Conservation (phyloP, 2,113 vertebrate species). For the Aegotheles bennettii region DNA sequence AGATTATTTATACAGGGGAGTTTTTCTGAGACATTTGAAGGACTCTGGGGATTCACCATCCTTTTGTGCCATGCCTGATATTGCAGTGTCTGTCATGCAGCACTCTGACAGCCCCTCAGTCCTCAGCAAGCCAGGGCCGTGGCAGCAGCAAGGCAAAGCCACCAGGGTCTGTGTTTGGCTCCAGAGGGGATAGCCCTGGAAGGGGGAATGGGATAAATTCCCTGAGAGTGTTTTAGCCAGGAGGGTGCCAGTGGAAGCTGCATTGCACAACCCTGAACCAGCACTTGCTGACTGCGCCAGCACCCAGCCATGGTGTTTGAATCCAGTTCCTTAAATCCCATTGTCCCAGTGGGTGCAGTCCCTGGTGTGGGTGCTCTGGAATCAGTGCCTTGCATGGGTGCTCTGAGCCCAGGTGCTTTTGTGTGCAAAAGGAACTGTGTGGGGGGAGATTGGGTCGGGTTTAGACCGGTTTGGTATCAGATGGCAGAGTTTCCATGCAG, state of each 20-base stretch:
- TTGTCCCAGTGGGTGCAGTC: not conserved
- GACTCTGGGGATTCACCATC: not conserved
- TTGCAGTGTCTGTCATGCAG: not conserved
- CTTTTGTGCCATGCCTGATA: not conserved
- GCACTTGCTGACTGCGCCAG: fast-evolving
- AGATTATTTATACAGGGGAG: constrained; percentile 45
- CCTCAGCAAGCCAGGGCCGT: not conserved
- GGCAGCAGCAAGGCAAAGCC: not conserved
- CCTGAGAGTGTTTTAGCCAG: not conserved
- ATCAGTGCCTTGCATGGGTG: not conserved
- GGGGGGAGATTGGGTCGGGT: not conserved
- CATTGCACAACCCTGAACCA: not conserved
- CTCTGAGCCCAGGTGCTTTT: not conserved
- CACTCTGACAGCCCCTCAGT: not conserved
- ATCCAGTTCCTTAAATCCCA: fast-evolving
- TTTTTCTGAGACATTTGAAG: not conserved
- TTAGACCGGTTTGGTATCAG: not conserved
- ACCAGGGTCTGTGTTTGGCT: not conserved
- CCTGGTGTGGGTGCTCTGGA: not conserved
- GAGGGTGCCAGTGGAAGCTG: not conserved
- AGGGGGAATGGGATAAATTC: not conserved
- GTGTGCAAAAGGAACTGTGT: not conserved
- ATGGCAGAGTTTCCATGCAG: not conserved
- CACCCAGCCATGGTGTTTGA: not conserved
- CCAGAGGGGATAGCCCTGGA: fast-evolving